Evolutionary conservation across 2,113 vertebrate species (phyloP).

Genomic region (Cephalopholis sonnerati): DNA sequence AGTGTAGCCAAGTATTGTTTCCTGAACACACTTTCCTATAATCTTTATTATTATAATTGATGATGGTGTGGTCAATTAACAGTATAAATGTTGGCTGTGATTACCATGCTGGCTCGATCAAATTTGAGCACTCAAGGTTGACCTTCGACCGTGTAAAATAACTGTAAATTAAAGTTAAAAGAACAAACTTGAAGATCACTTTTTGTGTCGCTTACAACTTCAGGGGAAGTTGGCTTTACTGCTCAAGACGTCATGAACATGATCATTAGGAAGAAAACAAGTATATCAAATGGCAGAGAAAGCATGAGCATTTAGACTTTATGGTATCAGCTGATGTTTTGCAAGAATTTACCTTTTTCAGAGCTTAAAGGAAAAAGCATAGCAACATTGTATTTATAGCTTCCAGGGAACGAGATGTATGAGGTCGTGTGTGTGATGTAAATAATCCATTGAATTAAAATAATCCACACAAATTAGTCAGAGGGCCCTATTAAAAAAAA

Average conservation of each 20-base stretch:
- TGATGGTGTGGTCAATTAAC: background rate
- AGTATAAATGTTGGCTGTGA: background rate
- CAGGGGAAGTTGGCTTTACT: background rate
- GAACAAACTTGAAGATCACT: background rate
- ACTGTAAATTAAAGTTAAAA: background rate
- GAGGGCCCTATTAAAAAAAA: too few relatives aligned
- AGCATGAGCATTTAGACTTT: too few relatives aligned
- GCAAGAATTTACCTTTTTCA: too few relatives aligned
- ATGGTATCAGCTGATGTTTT: too few relatives aligned
- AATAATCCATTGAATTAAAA: too few relatives aligned
- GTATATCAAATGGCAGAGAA: too few relatives aligned
- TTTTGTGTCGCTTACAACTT: background rate
- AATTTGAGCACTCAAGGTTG: background rate
- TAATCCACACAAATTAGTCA: too few relatives aligned
- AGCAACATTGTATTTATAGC: too few relatives aligned
- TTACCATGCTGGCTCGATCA: background rate
- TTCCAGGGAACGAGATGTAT: too few relatives aligned
- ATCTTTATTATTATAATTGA: background rate
- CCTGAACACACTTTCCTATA: background rate
- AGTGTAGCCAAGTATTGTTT: constrained; percentile 10
- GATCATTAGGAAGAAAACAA: background rate
- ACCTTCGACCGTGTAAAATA: background rate
- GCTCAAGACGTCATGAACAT: background rate
- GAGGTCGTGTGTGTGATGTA: too few relatives aligned
- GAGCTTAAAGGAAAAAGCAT: too few relatives aligned